Evolutionary conservation across 2,113 vertebrate species (phyloP).

Genomic region (Neopipo cinnamomea): DNA sequence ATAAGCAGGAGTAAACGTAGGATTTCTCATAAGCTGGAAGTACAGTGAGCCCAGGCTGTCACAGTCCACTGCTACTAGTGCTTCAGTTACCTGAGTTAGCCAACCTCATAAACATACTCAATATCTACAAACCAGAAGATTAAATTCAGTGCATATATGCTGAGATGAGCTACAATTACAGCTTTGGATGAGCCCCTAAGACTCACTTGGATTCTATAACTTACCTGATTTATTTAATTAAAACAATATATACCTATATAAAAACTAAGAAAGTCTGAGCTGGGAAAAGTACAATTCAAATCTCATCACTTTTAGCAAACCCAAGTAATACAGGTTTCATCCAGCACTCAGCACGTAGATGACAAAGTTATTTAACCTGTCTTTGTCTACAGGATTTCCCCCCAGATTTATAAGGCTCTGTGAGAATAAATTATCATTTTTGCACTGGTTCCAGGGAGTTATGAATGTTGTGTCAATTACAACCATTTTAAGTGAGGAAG

Average conservation of each 20-base stretch:
- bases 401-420: not conserved
- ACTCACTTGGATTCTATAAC: not conserved
- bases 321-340: not conserved
- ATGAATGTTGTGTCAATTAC: not conserved
- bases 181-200: not conserved
- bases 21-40: not conserved
- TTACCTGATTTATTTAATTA: not conserved
- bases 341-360: not conserved
- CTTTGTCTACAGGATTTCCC: not conserved
- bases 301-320: not conserved
- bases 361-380: not conserved
- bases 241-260: not conserved
- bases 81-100: not conserved
- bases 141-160: not conserved
- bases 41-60: not conserved
- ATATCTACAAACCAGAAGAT: not conserved
- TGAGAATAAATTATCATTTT: not conserved
- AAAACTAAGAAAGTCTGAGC: not conserved
- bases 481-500: not conserved
- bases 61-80: not conserved
- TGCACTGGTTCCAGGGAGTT: not conserved
- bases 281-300: not conserved
- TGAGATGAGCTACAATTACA: not conserved
- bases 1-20: not conserved
- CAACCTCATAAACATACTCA: not conserved